These are phyloP conservation scores for Heliconius hewitsoni DNA, from an alignment of 1,140 invertebrate genomes.

Conservation along the genomic window DNA sequence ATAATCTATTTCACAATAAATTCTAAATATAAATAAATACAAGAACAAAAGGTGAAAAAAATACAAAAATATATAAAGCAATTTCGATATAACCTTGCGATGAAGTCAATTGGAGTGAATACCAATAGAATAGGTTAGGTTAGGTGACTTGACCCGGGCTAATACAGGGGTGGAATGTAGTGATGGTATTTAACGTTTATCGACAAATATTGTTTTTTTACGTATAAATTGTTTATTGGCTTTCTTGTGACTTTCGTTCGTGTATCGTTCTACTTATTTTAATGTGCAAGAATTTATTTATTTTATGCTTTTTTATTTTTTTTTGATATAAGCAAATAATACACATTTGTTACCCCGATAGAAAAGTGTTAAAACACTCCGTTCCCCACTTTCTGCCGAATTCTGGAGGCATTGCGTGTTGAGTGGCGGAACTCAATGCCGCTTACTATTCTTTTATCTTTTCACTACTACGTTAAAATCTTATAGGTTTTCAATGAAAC, in stretches of 20 bases:
- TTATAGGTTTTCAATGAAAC: background rate
- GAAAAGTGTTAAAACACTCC: too few species aligned
- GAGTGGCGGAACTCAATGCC: too few species aligned
- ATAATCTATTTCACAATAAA: background rate
- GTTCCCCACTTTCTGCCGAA: too few species aligned
- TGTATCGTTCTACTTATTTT: too few species aligned
- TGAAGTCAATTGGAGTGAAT: constrained; percentile 55
- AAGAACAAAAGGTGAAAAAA: background rate
- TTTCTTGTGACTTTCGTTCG: background rate
- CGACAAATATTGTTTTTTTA: background rate
- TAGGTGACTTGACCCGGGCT: constrained; percentile 60
- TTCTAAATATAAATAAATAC: background rate
- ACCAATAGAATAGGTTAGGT: constrained; percentile 61
- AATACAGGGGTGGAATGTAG: constrained; percentile 53
- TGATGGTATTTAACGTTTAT: constrained; percentile 41
- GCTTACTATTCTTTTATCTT: too few species aligned
- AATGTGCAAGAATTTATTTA: too few species aligned
- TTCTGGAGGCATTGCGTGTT: too few species aligned
- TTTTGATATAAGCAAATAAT: too few species aligned
- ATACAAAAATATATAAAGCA: constrained; percentile 15
- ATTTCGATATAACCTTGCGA: constrained; percentile 42
- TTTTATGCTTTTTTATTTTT: too few species aligned
- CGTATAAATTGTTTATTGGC: background rate
- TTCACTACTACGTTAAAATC: background rate
- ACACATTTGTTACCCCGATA: too few species aligned